Conservation (phyloP, 2,888 invertebrate species). For the Luperina testacea region DNA sequence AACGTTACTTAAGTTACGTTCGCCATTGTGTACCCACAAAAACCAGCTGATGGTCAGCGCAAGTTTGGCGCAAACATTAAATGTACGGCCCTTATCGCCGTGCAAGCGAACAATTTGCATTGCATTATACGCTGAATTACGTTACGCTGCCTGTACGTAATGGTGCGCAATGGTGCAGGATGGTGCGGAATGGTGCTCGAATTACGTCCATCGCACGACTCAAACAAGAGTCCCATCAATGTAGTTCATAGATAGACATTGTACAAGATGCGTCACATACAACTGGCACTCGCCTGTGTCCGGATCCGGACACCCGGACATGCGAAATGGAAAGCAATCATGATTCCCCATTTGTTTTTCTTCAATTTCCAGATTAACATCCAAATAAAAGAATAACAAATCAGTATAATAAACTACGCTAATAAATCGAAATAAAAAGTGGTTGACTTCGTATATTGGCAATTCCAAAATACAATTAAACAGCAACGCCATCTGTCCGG, state of each 20-base stretch:
- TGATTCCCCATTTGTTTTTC: conserved; percentile 40
- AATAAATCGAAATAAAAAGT: conserved; percentile 64
- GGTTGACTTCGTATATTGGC: conserved; percentile 56
- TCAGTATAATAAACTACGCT: conserved; percentile 43
- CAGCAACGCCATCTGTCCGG: conserved; percentile 61
- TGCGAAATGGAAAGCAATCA: conserved; percentile 23
- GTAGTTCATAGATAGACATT: conserved; percentile 35
- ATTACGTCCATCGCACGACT: conserved; percentile 29
- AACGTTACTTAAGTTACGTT: conserved; percentile 23
- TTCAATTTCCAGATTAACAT: conserved; percentile 47
- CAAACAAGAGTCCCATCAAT: conserved; percentile 32
- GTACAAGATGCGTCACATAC: conserved; percentile 10
- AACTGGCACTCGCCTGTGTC: background rate
- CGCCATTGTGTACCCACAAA: conserved; percentile 42
- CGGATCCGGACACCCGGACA: conserved; percentile 16
- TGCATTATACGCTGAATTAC: conserved; percentile 54
- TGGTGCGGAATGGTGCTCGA: conserved; percentile 36
- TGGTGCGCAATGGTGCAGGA: conserved; percentile 31
- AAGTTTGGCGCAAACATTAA: conserved; percentile 57
- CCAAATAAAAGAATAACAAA: conserved; percentile 52
- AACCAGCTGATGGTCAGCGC: conserved; percentile 48
- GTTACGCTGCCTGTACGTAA: conserved; percentile 45
- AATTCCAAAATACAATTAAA: conserved; percentile 66
- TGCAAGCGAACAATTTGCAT: conserved; percentile 61
- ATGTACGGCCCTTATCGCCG: conserved; percentile 52